These are phyloP conservation scores for Drosophila tanythrix DNA, from an alignment of 2,888 invertebrate species.

Conservation along the genomic window DNA sequence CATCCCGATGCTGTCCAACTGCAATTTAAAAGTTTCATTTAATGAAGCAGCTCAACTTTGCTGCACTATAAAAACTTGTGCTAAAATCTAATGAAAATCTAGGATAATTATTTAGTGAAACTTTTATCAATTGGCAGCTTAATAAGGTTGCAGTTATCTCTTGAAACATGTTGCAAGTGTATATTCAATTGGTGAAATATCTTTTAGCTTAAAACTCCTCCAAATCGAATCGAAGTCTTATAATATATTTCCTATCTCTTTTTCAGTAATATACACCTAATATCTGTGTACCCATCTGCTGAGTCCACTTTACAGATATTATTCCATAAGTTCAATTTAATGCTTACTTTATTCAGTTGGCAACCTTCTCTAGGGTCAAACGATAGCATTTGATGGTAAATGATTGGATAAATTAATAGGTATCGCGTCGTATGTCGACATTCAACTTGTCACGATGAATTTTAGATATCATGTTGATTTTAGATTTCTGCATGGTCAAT, in stretches of 20 bases:
- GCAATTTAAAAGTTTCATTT: constrained; percentile 30
- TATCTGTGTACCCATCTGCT: background rate
- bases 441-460: background rate
- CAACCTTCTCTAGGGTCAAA: background rate
- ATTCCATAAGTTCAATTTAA: background rate
- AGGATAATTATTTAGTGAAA: background rate
- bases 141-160: background rate
- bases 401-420: background rate
- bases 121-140: background rate
- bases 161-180: background rate
- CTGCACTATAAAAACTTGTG: constrained; percentile 11
- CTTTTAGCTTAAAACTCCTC: background rate
- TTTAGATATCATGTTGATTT: background rate
- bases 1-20: background rate
- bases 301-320: too few relatives aligned
- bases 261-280: background rate
- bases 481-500: background rate
- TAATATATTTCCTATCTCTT: background rate
- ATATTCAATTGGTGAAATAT: background rate
- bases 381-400: background rate
- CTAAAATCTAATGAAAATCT: constrained; percentile 11
- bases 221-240: background rate
- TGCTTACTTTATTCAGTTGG: background rate
- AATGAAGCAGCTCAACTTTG: constrained; percentile 20
- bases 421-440: background rate